phyloP scores from a whole-genome alignment of 2,113 vertebrate species.

The Pipra filicauda region DNA sequence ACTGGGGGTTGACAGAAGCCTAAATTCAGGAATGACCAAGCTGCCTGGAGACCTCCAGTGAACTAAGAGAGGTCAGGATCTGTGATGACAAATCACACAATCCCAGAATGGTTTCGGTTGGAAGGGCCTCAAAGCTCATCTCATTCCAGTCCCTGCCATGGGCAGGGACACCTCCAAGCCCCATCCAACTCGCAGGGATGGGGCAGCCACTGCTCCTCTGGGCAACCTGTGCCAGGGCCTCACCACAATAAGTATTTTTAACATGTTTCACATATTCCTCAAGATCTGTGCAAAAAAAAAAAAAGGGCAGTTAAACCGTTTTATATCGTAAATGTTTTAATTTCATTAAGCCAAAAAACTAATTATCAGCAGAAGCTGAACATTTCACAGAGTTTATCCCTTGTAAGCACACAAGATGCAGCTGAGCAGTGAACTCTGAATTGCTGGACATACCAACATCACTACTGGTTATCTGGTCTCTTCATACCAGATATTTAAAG shows the following conservation, averaged over 20 bases:
- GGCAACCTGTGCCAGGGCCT: not conserved
- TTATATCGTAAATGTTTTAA: not conserved
- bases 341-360: not conserved
- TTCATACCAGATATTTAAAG: not conserved
- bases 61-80: not conserved
- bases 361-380: not conserved
- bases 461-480: not conserved
- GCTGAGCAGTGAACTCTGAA: not conserved
- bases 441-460: not conserved
- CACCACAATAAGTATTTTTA: not conserved
- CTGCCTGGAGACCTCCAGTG: not conserved
- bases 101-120: not conserved
- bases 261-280: not conserved
- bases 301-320: not conserved
- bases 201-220: not conserved
- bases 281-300: not conserved
- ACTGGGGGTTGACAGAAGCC: not conserved
- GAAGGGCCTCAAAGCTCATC: not conserved
- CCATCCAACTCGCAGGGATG: not conserved
- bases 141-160: fast-evolving
- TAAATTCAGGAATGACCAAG: not conserved
- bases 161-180: not conserved
- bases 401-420: not conserved
- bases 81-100: not conserved
- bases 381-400: not conserved